Percentiles rank a stretch among this genome's conserved stretches.
Evolutionary conservation across 2,888 invertebrate species (phyloP).

Genomic region (Rutpela maculata): DNA sequence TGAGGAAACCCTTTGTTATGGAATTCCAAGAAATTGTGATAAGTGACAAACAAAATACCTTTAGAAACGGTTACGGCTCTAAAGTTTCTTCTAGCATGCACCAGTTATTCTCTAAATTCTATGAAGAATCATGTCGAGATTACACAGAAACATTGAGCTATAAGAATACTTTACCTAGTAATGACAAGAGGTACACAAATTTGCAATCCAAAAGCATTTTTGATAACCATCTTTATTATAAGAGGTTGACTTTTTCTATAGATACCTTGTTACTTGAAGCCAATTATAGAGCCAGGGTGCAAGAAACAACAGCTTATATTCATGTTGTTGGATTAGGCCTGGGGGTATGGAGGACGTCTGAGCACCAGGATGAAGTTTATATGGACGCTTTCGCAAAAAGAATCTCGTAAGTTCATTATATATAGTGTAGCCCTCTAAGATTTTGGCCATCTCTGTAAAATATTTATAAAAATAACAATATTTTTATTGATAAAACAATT

Average conservation of each 20-base stretch:
- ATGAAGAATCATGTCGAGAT: conserved; percentile 48
- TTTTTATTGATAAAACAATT: too few relatives aligned
- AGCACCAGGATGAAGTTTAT: conserved; percentile 80
- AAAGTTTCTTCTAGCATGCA: conserved; percentile 47
- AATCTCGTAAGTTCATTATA: conserved; percentile 70
- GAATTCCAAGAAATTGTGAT: conserved; percentile 79
- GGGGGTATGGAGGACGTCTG: conserved; percentile 81
- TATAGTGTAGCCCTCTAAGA: too few relatives aligned
- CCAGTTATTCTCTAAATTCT: conserved; percentile 54
- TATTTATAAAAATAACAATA: too few relatives aligned
- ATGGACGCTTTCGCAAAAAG: conserved; percentile 80
- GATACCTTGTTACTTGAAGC: conserved; percentile 81
- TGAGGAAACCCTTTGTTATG: conserved; percentile 76
- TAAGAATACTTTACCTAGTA: conserved; percentile 19
- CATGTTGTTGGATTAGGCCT: conserved; percentile 82
- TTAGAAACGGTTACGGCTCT: conserved; percentile 66
- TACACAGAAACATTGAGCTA: conserved; percentile 44
- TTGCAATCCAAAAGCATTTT: conserved; percentile 57
- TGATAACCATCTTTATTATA: conserved; percentile 71
- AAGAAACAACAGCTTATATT: conserved; percentile 77
- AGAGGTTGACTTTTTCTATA: conserved; percentile 74
- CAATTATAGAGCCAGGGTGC: conserved; percentile 75
- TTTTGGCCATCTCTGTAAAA: too few relatives aligned
- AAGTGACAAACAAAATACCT: conserved; percentile 71
- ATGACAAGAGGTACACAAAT: conserved; percentile 50